Percentiles rank a stretch among this genome's conserved stretches.
Evolutionary conservation across 1,140 invertebrate genomes (phyloP).

Genomic region (Leptopilina clavipes): DNA sequence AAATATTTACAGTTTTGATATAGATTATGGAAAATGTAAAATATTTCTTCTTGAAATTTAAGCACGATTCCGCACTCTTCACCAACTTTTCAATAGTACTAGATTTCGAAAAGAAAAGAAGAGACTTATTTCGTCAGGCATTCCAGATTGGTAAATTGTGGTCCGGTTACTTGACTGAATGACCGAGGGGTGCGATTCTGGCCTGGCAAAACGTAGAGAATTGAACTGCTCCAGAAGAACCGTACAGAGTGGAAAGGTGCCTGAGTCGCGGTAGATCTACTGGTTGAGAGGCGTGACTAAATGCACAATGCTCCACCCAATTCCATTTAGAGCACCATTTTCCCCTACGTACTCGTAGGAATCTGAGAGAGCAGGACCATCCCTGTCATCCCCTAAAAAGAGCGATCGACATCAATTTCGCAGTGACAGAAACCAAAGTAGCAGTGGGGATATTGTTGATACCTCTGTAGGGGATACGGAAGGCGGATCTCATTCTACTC

Average conservation of each 20-base stretch:
- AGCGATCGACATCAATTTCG: conserved; percentile 27
- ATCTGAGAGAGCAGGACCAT: neutral
- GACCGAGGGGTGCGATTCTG: conserved; percentile 1
- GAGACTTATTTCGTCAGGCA: neutral
- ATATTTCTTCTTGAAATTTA: too few relatives aligned
- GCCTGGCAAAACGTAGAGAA: neutral
- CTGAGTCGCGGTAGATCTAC: conserved; percentile 14
- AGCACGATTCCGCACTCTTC: too few relatives aligned
- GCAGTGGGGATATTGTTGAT: conserved; percentile 22
- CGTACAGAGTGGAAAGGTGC: neutral
- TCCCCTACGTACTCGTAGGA: neutral
- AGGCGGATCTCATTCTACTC: conserved; percentile 33
- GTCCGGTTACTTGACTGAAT: conserved; percentile 9
- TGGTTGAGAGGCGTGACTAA: conserved; percentile 28
- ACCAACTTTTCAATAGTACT: neutral
- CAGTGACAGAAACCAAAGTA: conserved; percentile 7
- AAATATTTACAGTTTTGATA: too few relatives aligned
- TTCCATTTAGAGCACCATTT: neutral
- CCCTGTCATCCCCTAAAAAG: conserved; percentile 21
- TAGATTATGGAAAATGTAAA: too few relatives aligned
- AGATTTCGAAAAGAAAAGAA: neutral
- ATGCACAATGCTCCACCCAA: conserved; percentile 5
- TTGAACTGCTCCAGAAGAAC: conserved; percentile 1
- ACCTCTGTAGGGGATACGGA: neutral
- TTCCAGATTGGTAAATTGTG: neutral